Evolutionary conservation across 1,140 invertebrate species (phyloP).

Genomic region (Camponotus vicinus): DNA sequence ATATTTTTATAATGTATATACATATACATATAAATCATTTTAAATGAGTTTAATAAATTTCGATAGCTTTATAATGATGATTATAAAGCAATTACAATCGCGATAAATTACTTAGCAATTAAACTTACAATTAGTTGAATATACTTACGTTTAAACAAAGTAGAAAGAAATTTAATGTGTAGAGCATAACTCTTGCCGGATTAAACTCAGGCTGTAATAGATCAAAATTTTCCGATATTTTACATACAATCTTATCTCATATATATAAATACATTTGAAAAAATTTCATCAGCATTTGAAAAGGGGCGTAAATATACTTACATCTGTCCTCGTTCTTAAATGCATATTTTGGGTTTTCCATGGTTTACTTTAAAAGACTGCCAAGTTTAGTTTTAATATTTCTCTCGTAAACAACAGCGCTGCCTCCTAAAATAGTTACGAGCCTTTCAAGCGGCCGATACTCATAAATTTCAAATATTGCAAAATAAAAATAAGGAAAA

Average conservation of each 20-base stretch:
- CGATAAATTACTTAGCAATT: not conserved
- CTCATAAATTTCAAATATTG: slow-evolving; percentile 19
- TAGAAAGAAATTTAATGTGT: slow-evolving; percentile 89
- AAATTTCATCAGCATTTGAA: not conserved
- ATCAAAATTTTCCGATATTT: slow-evolving; percentile 43
- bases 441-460: not conserved
- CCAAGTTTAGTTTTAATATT: slow-evolving; percentile 19
- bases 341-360: not conserved
- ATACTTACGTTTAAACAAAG: slow-evolving; percentile 89
- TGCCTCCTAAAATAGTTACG: slow-evolving; percentile 29
- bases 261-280: not conserved
- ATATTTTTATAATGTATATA: no score
- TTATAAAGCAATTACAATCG: not conserved
- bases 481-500: slow-evolving; percentile 2
- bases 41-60: not conserved
- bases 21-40: not conserved
- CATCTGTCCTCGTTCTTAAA: not conserved
- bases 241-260: not conserved
- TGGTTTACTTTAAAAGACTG: slow-evolving; percentile 5
- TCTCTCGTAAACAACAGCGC: not conserved
- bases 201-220: slow-evolving; percentile 88
- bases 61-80: not conserved
- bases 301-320: not conserved
- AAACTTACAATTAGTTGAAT: not conserved
- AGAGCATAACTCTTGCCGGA: slow-evolving; percentile 88